phyloP scores from a whole-genome alignment of 2,113 vertebrate species.

The Callaeas wilsoni region DNA sequence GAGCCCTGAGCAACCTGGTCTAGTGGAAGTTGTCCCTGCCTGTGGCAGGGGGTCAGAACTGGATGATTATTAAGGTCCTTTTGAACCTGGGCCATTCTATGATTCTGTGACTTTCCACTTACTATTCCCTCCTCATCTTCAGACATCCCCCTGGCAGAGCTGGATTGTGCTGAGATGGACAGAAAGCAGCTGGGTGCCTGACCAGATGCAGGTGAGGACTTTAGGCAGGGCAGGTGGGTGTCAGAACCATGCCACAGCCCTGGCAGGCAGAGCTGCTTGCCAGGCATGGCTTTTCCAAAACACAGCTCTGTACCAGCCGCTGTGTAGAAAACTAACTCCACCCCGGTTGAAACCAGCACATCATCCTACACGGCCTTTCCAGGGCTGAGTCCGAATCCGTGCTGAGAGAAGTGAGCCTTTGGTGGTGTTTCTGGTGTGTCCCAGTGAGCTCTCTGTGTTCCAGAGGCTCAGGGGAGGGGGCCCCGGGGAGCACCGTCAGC shows the following conservation, averaged over 20 bases:
- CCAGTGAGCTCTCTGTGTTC: not conserved
- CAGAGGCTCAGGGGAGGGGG: too few relatives aligned
- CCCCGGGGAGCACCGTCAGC: not conserved
- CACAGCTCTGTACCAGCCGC: not conserved
- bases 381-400: not conserved
- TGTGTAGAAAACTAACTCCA: not conserved
- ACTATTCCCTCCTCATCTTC: not conserved
- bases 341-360: not conserved
- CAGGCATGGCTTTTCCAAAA: not conserved
- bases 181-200: not conserved
- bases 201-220: not conserved
- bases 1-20: not conserved
- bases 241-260: too few relatives aligned
- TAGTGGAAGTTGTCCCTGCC: not conserved
- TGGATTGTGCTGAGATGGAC: not conserved
- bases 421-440: not conserved
- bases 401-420: accelerated
- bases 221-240: not conserved
- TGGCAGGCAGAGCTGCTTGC: not conserved
- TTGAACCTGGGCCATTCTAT: not conserved
- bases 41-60: not conserved
- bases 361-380: not conserved
- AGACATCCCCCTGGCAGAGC: not conserved
- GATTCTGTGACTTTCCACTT: not conserved
- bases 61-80: not conserved